These are phyloP conservation scores for cattle (Bos taurus) DNA, from an alignment of 2,113 vertebrate genomes.

Conservation along the genomic window ARS-UCD2.0 NC_037334.1:46988001-46988500, in stretches of 20 bases:
- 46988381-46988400: background rate
- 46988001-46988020: background rate
- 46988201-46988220: background rate
- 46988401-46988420: background rate
- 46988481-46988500: background rate
- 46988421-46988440: background rate
- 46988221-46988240: background rate
- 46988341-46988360: background rate
- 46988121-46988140: background rate
- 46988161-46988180: background rate
- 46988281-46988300: background rate
- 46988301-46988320: background rate
- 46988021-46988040: background rate
- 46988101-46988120: background rate
- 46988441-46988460: background rate
- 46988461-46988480: background rate
- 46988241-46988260: background rate
- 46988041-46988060: background rate
- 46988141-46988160: background rate
- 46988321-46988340: background rate
- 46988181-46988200: background rate
- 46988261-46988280: fast-evolving
- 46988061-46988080: background rate
- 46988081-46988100: background rate
- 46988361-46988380: background rate